Base-by-base conservation (phyloP, 2,888 invertebrate genomes). In the Norana najaformis region DNA sequence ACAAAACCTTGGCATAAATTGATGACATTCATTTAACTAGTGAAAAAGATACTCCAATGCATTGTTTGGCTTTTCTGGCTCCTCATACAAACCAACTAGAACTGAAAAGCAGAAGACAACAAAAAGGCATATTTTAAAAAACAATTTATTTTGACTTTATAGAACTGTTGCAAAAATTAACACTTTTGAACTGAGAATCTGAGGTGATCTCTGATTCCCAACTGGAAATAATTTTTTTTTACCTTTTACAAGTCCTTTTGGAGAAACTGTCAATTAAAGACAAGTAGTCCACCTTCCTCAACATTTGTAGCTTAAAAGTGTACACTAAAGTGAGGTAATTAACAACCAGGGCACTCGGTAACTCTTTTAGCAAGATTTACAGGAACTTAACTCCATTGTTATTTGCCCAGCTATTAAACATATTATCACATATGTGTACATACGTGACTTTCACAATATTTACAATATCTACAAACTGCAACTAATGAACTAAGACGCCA, bases 81-180 rank as follows among this genome's bases (percentile, higher is more conserved):
- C 97, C 95, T 97, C 97, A 95, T 98, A 98, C 39, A 98, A 95
- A 92, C 96, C 96, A 16, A 97, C 97, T 89, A 98, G 95, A 38
- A 97, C 97, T 95, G 93, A 92, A 94, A 92, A 35, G 36, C n/a
- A 34, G 35, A 53, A 3, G 30, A 89, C 89, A n/a, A n/a, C n/a
- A n/a, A n/a, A n/a, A n/a, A 82, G 23, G 18, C 41, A 41, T 16
- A 41, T 2, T 11, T 0, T 18, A 85, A 69, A 69, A 69, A 69
- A 30, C 5, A 69, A n/a, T n/a, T n/a, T n/a, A n/a, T n/a, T n/a
- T n/a, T n/a, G n/a, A n/a, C 69, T 69, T 11, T 69, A 69, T n/a
- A n/a, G 13, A 69, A 11, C 69, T 69, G 69, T n/a, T 69, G n/a
- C 30, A 69, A 69, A 69, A 20, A 47, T 69, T 11, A 69, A 69